Evolutionary conservation across 2,797 vertebrate genomes (phyloP).

Genomic region (Paratrypauchen microcephalus): DNA sequence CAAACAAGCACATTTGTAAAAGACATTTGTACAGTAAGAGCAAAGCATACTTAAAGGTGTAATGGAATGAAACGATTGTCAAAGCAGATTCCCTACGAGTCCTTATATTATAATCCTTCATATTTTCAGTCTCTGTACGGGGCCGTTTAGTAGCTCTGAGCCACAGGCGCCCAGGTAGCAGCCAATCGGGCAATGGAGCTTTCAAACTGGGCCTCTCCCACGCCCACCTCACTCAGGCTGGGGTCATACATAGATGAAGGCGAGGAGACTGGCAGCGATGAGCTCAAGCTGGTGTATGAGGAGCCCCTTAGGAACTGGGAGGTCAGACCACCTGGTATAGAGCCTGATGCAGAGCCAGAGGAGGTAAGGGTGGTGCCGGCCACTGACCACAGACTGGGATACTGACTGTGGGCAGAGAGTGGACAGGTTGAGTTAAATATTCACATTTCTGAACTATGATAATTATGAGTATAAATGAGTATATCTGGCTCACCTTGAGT

Average conservation of each 20-base stretch:
- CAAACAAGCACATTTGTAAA: conserved; percentile 8
- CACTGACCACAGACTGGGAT: conserved; percentile 83
- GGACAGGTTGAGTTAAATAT: neutral
- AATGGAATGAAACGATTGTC: conserved; percentile 29
- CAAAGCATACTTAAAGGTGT: conserved; percentile 29
- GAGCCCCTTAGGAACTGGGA: conserved; percentile 82
- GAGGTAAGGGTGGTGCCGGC: conserved; percentile 77
- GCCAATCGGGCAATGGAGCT: conserved; percentile 81
- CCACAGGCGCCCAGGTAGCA: conserved; percentile 81
- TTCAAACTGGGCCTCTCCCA: conserved; percentile 80
- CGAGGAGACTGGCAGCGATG: conserved; percentile 79
- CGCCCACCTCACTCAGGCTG: conserved; percentile 72
- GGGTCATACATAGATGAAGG: conserved; percentile 82
- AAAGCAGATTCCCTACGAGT: conserved; percentile 19
- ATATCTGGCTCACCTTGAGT: conserved; percentile 75
- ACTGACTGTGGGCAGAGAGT: conserved; percentile 68
- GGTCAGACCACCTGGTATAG: conserved; percentile 75
- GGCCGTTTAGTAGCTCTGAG: conserved; percentile 77
- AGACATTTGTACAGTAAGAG: conserved; percentile 40
- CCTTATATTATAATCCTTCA: conserved; percentile 13
- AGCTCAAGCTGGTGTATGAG: conserved; percentile 79
- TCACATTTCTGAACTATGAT: neutral
- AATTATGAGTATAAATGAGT: neutral
- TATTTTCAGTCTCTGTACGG: conserved; percentile 19
- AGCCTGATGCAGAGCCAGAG: conserved; percentile 74